Evolutionary conservation across 2,797 vertebrate species (phyloP), one percentile per base, ranked within the genome.

Genomic region (Hippopotamyrus pictus): DNA sequence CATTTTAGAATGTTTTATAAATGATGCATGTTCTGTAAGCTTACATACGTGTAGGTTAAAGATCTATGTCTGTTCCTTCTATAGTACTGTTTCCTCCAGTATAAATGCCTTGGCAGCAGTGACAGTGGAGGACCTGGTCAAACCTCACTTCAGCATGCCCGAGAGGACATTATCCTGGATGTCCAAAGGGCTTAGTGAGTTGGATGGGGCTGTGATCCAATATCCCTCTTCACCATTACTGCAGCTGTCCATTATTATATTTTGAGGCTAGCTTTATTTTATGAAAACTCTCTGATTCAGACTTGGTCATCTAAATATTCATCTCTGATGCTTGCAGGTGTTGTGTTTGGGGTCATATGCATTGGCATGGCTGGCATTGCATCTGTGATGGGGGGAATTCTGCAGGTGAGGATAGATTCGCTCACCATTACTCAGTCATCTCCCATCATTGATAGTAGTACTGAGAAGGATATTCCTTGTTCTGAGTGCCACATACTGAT

Each of bases 61-160:
- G 7, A 50, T 86, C 19, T 86, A 2, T 50, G 44, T 86, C 4
- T 33, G 29, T 29, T 17, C 6, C 54, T 44, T 62, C 87, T 89
- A 3, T 91, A 99, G 98, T 94, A 99, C 98, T 0, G 98, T 98
- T 92, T 99, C 98, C 19, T 99, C 98, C 93, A 98, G 98, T 91
- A 97, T 99, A 91, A 99, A 97, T 29, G 97, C 98, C 12, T 92
- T 99, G 91, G 96, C 98, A 88, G 96, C 98, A 0, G 98, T 99
- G 46, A 98, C 98, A 0, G 94, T 98, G 0, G 96, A 98, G 94
- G 98, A 99, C 88, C 92, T 99, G 62, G 93, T 99, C 89, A 97
- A 93, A 92, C 97, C 98, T 0, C 46, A 92, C 92, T 94, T 94
- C 88, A 94, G 93, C 0, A 92, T 97, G 85, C 96, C 97, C 85